These are phyloP conservation scores for Hypothenemus hampei DNA, from an alignment of 1,140 invertebrate species.

Conservation along the genomic window DNA sequence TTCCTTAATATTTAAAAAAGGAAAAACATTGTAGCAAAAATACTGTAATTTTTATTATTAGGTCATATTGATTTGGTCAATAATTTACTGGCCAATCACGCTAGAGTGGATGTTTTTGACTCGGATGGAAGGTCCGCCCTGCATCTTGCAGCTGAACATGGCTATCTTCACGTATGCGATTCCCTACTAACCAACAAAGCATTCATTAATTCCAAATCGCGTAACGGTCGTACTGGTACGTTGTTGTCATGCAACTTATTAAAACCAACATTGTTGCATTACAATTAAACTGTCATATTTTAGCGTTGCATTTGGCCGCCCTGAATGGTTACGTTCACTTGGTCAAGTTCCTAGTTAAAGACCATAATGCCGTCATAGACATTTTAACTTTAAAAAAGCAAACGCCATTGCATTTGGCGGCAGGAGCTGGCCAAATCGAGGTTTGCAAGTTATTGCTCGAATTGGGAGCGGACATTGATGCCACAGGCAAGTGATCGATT, in stretches of 20 bases:
- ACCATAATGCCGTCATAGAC: constrained; percentile 92
- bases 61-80: constrained; percentile 80
- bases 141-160: constrained; percentile 92
- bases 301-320: constrained; percentile 79
- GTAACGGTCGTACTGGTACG: constrained; percentile 66
- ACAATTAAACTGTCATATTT: background rate
- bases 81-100: constrained; percentile 83
- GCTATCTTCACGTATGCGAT: constrained; percentile 89
- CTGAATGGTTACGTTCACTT: constrained; percentile 91
- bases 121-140: constrained; percentile 90
- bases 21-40: background rate
- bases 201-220: constrained; percentile 94
- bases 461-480: constrained; percentile 93
- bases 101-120: constrained; percentile 98
- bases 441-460: constrained; percentile 92
- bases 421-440: constrained; percentile 90
- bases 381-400: constrained; percentile 88
- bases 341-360: constrained; percentile 83
- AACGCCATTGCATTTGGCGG: constrained; percentile 83
- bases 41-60: constrained; percentile 36
- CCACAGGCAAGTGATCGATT: constrained; percentile 73
- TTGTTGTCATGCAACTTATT: background rate
- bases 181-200: constrained; percentile 94
- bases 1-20: background rate
- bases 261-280: too few species aligned